phyloP scores from a whole-genome alignment of 2,797 vertebrate species.

The Anniella stebbinsi region DNA sequence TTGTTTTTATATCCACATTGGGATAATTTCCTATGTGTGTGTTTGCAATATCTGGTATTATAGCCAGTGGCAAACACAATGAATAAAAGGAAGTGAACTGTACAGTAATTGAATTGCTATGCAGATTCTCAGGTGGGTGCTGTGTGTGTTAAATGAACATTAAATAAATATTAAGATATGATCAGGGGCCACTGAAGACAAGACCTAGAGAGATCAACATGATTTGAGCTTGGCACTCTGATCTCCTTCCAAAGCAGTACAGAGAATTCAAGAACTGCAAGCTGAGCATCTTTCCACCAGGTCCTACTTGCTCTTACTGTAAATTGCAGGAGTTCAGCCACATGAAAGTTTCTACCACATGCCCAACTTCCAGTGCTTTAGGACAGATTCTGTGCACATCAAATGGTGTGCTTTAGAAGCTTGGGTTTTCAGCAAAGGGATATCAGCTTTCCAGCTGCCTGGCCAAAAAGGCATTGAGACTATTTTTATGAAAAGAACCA shows the following conservation, averaged over 20 bases:
- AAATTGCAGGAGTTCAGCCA: slow-evolving; percentile 38
- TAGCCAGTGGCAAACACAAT: background rate
- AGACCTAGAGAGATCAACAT: background rate
- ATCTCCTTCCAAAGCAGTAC: background rate
- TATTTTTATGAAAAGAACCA: slow-evolving; percentile 1
- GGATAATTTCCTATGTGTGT: background rate
- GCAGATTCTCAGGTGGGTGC: background rate
- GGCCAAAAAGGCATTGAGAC: background rate
- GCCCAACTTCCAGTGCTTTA: slow-evolving; percentile 44
- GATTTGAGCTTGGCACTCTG: accelerated
- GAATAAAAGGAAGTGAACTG: slow-evolving; percentile 1
- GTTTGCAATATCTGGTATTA: background rate
- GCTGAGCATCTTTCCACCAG: background rate
- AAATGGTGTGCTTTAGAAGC: background rate
- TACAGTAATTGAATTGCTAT: background rate
- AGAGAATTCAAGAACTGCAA: background rate
- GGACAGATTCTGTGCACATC: slow-evolving; percentile 14
- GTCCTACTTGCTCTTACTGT: slow-evolving; percentile 24
- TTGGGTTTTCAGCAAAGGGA: background rate
- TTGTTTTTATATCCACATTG: background rate
- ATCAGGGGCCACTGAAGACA: background rate
- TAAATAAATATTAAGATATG: slow-evolving; percentile 7
- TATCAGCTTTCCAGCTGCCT: slow-evolving; percentile 1
- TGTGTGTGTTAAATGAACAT: background rate
- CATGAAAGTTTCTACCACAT: background rate